phyloP scores from a whole-genome alignment of 2,888 invertebrate genomes.

The Pyrocoelia pectoralis region DNA sequence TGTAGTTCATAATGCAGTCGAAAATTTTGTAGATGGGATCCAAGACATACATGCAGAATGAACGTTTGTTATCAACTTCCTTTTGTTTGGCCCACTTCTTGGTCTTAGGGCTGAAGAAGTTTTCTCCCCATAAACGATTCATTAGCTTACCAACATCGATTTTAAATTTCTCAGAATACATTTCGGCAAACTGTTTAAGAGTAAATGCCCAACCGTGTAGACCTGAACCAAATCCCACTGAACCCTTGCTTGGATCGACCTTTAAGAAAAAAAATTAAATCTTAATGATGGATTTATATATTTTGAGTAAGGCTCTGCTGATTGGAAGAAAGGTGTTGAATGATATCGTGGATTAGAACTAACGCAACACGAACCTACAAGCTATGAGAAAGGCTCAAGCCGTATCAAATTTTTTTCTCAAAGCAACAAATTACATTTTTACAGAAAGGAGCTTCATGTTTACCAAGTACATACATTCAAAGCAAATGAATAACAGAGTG shows the following conservation, averaged over 20 bases:
- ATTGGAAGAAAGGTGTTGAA: conserved; percentile 11
- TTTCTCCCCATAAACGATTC: conserved; percentile 98
- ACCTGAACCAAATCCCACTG: conserved; percentile 99
- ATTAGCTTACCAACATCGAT: conserved; percentile 96
- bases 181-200: conserved; percentile 98
- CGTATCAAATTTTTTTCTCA: no score
- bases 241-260: conserved; percentile 97
- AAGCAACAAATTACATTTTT: no score
- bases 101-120: conserved; percentile 96
- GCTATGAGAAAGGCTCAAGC: no score
- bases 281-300: conserved; percentile 34
- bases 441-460: no score
- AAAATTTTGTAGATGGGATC: conserved; percentile 98
- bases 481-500: no score
- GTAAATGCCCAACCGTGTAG: conserved; percentile 99
- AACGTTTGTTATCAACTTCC: conserved; percentile 91
- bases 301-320: no score
- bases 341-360: no score
- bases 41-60: conserved; percentile 98
- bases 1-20: conserved; percentile 69
- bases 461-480: no score
- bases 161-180: conserved; percentile 99
- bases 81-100: conserved; percentile 98
- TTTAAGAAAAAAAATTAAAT: conserved; percentile 44
- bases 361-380: no score